Conservation (phyloP, 2,113 vertebrate genomes). For the Atherinomorus stipes region DNA sequence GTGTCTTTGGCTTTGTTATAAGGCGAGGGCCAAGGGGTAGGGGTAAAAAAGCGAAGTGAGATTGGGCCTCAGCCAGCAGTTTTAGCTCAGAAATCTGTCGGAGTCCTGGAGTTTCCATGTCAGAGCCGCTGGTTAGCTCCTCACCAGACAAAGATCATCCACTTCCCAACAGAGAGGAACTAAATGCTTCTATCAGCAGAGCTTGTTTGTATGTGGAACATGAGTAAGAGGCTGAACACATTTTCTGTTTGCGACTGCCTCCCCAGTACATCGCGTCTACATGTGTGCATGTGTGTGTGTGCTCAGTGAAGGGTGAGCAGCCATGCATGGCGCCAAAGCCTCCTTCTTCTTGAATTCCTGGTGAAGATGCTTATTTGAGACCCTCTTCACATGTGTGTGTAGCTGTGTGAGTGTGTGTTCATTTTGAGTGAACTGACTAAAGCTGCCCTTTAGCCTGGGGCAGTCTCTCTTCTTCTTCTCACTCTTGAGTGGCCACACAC, state of each 20-base stretch:
- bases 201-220: constrained; percentile 58
- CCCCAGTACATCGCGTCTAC: constrained; percentile 25
- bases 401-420: constrained; percentile 46
- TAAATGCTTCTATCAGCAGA: constrained; percentile 21
- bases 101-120: constrained; percentile 91
- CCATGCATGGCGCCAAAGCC: constrained; percentile 65
- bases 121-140: constrained; percentile 82
- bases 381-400: constrained; percentile 63
- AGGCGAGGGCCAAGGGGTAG: too few species aligned
- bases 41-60: too few species aligned
- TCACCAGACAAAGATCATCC: constrained; percentile 92
- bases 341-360: constrained; percentile 73
- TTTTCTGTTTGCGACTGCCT: constrained; percentile 40
- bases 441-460: constrained; percentile 79
- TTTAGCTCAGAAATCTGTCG: constrained; percentile 75
- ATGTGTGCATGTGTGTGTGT: constrained; percentile 19
- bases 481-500: constrained; percentile 80
- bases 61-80: constrained; percentile 40
- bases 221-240: constrained; percentile 26
- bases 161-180: constrained; percentile 84
- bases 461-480: constrained; percentile 74
- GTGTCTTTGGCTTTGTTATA: too few species aligned
- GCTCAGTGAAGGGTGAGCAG: constrained; percentile 53
- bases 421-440: constrained; percentile 70
- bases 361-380: constrained; percentile 77